phyloP scores from a whole-genome alignment of 1,140 invertebrate species.

The Listronotus oregonensis region DNA sequence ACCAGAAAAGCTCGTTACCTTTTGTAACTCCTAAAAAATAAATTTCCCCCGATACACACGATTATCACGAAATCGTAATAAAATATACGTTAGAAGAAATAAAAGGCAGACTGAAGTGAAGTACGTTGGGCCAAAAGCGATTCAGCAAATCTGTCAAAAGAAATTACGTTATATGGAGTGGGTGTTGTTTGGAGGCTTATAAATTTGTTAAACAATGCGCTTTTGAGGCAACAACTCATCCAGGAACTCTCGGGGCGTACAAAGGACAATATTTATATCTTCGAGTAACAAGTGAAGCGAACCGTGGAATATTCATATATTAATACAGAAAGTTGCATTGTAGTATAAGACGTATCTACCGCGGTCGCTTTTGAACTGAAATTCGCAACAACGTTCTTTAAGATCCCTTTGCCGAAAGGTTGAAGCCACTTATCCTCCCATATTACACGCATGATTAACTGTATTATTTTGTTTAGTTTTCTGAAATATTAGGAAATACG shows the following conservation, averaged over 20 bases:
- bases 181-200: slow-evolving; percentile 30
- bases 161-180: slow-evolving; percentile 17
- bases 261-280: slow-evolving; percentile 52
- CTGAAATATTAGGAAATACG: slow-evolving; percentile 40
- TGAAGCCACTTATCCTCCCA: slow-evolving; percentile 38
- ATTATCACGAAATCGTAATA: slow-evolving; percentile 3
- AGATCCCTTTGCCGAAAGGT: slow-evolving; percentile 37
- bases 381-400: slow-evolving; percentile 42
- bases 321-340: slow-evolving; percentile 52
- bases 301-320: slow-evolving; percentile 51
- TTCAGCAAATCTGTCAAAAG: slow-evolving; percentile 16
- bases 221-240: slow-evolving; percentile 40
- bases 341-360: slow-evolving; percentile 42
- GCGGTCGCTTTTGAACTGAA: slow-evolving; percentile 46
- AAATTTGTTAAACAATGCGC: slow-evolving; percentile 43
- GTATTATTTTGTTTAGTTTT: slow-evolving; percentile 39
- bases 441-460: slow-evolving; percentile 50
- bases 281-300: slow-evolving; percentile 48
- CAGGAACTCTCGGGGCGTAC: slow-evolving; percentile 38
- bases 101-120: not conserved
- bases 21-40: too few species aligned
- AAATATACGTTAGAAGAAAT: not conserved
- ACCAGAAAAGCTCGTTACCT: too few species aligned
- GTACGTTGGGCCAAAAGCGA: slow-evolving; percentile 14
- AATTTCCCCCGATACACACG: not conserved